These are phyloP conservation scores for Fundulus diaphanus DNA, from an alignment of 2,797 vertebrate genomes.

Conservation along the genomic window DNA sequence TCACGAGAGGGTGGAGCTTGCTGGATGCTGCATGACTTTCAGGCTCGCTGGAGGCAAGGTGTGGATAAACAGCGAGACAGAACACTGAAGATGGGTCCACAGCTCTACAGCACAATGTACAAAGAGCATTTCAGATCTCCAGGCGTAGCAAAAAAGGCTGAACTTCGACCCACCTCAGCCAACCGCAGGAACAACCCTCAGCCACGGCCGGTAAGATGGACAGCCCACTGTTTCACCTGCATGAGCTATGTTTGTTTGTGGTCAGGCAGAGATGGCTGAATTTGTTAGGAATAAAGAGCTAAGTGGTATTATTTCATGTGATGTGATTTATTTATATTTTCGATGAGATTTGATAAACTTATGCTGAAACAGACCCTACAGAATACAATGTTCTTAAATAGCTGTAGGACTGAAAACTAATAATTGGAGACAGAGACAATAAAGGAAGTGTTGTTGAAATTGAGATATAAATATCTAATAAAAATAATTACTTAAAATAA, in stretches of 20 bases:
- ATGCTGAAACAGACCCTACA: neutral
- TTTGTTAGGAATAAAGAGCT: neutral
- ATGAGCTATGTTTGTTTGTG: neutral
- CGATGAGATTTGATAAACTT: neutral
- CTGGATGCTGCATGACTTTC: slow-evolving; percentile 37
- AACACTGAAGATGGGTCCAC: slow-evolving; percentile 69
- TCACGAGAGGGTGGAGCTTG: slow-evolving; percentile 60
- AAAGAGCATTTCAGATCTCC: slow-evolving; percentile 77
- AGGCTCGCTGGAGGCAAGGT: slow-evolving; percentile 31
- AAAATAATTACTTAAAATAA: neutral
- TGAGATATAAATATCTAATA: neutral
- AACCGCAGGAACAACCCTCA: slow-evolving; percentile 84
- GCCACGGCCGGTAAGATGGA: slow-evolving; percentile 76
- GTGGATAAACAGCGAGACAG: slow-evolving; percentile 15
- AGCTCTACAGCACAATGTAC: slow-evolving; percentile 76
- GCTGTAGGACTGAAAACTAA: neutral
- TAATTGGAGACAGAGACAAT: neutral
- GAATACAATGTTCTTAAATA: neutral
- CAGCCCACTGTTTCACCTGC: neutral
- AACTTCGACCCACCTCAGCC: slow-evolving; percentile 77
- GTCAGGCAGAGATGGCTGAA: neutral
- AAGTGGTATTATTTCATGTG: neutral
- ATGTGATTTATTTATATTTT: neutral
- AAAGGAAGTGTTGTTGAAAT: neutral
- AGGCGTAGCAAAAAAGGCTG: slow-evolving; percentile 44